Conservation (phyloP, 2,797 vertebrate species). For the Acipenser transmontanus region DNA sequence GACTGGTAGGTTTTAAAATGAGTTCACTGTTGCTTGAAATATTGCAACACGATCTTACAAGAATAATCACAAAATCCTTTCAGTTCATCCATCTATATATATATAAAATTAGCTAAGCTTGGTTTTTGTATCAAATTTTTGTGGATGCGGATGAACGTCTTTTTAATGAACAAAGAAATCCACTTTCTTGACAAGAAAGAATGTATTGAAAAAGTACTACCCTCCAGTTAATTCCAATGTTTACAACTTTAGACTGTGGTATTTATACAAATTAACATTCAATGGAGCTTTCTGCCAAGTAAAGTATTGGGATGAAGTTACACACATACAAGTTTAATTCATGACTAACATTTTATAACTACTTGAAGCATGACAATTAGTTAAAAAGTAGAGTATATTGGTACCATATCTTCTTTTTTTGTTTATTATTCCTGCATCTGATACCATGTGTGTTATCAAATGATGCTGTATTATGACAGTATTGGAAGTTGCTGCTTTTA, state of each 20-base stretch:
- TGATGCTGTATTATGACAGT: slow-evolving; percentile 41
- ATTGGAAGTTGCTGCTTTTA: slow-evolving; percentile 40
- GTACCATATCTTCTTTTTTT: slow-evolving; percentile 27
- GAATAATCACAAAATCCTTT: neutral
- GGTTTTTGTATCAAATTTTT: slow-evolving; percentile 3
- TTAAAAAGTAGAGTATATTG: slow-evolving; percentile 37
- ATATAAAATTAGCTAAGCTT: neutral
- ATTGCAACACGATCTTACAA: neutral
- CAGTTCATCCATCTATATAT: too few relatives aligned
- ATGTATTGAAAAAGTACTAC: slow-evolving; percentile 59
- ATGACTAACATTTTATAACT: slow-evolving; percentile 8
- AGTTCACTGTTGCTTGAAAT: neutral
- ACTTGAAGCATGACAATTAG: slow-evolving; percentile 38
- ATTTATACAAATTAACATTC: slow-evolving; percentile 50
- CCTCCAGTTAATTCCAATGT: slow-evolving; percentile 65
- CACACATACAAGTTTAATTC: neutral
- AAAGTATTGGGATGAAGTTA: neutral
- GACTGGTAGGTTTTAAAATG: slow-evolving; percentile 8
- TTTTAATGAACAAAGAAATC: slow-evolving; percentile 34
- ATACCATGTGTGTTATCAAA: slow-evolving; percentile 35
- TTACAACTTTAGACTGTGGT: slow-evolving; percentile 72
- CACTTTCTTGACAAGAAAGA: slow-evolving; percentile 60
- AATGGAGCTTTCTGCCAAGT: slow-evolving; percentile 46
- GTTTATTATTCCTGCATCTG: slow-evolving; percentile 31
- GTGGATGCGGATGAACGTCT: slow-evolving; percentile 7